A percentile compares a stretch with the other conserved stretches of the same genome.
Conservation (phyloP, 2,797 vertebrate genomes). For the Gallinago nigripennis region DNA sequence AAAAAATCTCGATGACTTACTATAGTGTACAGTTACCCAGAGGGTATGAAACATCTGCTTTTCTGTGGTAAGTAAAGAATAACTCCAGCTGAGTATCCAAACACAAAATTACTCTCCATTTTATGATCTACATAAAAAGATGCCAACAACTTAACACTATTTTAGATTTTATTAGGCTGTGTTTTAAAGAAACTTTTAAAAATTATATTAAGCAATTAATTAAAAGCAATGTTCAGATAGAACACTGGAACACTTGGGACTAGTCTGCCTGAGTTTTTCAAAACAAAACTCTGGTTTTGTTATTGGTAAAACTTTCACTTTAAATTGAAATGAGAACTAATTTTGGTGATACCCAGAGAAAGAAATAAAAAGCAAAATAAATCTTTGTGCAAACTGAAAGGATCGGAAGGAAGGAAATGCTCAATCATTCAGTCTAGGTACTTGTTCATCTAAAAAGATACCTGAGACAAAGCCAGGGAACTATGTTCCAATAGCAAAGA, state of each 20-base stretch:
- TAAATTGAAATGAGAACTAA: background rate
- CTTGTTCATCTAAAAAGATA: background rate
- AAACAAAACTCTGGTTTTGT: background rate
- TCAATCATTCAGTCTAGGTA: background rate
- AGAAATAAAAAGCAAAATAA: background rate
- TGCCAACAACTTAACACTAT: background rate
- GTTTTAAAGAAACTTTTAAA: background rate
- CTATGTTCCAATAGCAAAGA: background rate
- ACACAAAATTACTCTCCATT: slow-evolving; percentile 22
- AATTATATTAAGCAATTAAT: background rate
- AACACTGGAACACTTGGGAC: background rate
- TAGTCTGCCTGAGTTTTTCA: background rate
- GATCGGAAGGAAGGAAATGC: background rate
- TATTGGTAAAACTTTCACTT: background rate
- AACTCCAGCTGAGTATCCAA: background rate
- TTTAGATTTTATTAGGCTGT: background rate
- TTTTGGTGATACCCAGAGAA: background rate
- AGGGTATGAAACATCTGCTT: slow-evolving; percentile 37
- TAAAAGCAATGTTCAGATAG: background rate
- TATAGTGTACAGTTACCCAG: background rate
- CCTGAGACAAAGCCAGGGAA: background rate
- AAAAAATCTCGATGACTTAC: background rate
- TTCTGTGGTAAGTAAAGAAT: background rate
- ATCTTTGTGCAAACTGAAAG: background rate
- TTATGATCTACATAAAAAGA: background rate